These are phyloP conservation scores for Tetragonula carbonaria DNA, from an alignment of 2,888 invertebrate genomes.

Conservation along the genomic window DNA sequence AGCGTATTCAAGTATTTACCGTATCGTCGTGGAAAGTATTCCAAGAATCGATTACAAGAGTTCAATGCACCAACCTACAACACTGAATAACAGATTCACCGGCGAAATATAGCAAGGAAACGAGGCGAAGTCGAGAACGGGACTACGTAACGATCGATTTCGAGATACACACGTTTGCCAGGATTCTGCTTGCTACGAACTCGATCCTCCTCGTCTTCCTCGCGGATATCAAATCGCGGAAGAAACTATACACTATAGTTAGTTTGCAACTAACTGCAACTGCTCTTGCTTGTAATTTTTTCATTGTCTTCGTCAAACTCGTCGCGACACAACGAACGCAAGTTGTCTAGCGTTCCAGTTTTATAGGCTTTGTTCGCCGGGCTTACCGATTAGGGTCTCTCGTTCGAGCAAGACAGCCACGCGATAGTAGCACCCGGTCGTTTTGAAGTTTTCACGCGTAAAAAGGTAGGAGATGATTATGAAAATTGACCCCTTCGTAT, in stretches of 20 bases:
- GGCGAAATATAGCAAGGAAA: conserved; percentile 30
- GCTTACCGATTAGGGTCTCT: background rate
- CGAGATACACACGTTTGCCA: background rate
- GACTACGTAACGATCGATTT: conserved; percentile 26
- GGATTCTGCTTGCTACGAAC: conserved; percentile 14
- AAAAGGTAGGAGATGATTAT: background rate
- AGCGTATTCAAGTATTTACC: too few relatives aligned
- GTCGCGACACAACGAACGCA: background rate
- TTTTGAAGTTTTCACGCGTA: background rate
- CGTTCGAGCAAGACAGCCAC: background rate
- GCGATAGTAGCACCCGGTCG: background rate
- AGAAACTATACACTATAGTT: too few relatives aligned
- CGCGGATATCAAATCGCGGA: background rate
- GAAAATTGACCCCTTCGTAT: background rate
- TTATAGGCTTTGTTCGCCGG: background rate
- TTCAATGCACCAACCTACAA: conserved; percentile 43
- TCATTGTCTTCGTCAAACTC: background rate
- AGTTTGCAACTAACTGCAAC: background rate
- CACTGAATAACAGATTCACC: conserved; percentile 27
- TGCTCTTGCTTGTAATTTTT: conserved; percentile 11
- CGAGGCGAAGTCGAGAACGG: conserved; percentile 11
- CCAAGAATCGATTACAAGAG: conserved; percentile 56
- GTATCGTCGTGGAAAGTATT: conserved; percentile 50
- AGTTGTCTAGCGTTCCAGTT: background rate
- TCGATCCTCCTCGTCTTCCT: conserved; percentile 8